Evolutionary conservation across 2,888 invertebrate genomes (phyloP).

Genomic region (Eilema depressum): DNA sequence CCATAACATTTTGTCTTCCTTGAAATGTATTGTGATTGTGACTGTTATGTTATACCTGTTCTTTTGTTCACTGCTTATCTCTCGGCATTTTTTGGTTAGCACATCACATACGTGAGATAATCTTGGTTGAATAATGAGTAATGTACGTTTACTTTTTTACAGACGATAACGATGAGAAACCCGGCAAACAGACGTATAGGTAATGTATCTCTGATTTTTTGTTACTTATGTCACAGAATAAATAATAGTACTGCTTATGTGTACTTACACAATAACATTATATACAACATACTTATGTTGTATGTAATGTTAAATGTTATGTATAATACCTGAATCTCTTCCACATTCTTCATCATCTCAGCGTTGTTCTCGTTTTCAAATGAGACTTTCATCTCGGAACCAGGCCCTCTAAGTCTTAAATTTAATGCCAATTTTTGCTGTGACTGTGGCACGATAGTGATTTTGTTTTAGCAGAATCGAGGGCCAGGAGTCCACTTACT

Average conservation of each 20-base stretch:
- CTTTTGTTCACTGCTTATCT: slow-evolving; percentile 6
- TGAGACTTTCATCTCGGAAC: not conserved
- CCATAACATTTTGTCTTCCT: slow-evolving; percentile 2
- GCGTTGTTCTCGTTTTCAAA: not conserved
- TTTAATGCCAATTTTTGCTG: too few relatives aligned
- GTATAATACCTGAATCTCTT: too few relatives aligned
- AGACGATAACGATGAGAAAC: slow-evolving; percentile 44
- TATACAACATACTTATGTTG: too few relatives aligned
- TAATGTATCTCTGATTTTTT: slow-evolving; percentile 20
- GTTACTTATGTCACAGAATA: not conserved
- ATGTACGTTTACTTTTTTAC: slow-evolving; percentile 32
- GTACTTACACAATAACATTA: too few relatives aligned
- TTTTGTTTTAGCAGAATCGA: too few relatives aligned
- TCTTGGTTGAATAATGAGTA: not conserved
- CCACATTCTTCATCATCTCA: not conserved
- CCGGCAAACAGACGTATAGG: slow-evolving; percentile 26
- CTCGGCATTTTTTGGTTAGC: not conserved
- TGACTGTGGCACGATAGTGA: too few relatives aligned
- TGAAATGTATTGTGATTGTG: not conserved
- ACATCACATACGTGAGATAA: not conserved
- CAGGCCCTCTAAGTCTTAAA: too few relatives aligned
- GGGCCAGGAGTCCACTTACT: not conserved
- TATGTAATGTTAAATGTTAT: not conserved
- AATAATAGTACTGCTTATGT: too few relatives aligned
- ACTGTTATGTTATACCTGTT: too few relatives aligned